Evolutionary conservation across 2,113 vertebrate species (phyloP).

Genomic region (Poeciliopsis occidentalis): DNA sequence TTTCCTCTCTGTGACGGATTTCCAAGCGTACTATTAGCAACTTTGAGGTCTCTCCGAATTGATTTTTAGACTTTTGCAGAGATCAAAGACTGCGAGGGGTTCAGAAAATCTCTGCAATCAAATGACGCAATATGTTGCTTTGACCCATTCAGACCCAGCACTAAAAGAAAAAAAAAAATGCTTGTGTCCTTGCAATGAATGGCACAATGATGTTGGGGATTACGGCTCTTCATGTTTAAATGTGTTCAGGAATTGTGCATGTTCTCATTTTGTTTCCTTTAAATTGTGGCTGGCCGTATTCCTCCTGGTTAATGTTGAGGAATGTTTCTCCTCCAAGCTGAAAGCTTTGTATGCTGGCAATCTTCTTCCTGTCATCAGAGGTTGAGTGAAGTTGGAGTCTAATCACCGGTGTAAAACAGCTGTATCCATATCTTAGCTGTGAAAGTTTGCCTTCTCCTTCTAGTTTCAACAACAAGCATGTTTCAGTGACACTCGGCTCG

Average conservation of each 20-base stretch:
- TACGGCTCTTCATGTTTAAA: not conserved
- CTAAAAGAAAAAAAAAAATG: not conserved
- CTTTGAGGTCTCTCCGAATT: conserved; percentile 13
- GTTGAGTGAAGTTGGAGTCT: conserved; percentile 14
- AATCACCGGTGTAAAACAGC: conserved; percentile 1
- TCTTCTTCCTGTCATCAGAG: conserved; percentile 29
- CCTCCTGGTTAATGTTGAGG: conserved; percentile 3
- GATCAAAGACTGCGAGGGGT: conserved; percentile 25
- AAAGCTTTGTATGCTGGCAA: conserved; percentile 32
- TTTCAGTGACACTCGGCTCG: conserved; percentile 30
- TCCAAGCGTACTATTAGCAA: conserved; percentile 26
- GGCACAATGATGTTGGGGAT: not conserved
- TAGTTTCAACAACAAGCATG: conserved; percentile 23
- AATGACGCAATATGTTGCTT: conserved; percentile 1
- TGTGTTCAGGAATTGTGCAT: not conserved
- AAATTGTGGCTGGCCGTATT: not conserved
- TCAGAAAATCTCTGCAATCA: conserved; percentile 34
- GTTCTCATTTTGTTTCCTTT: not conserved
- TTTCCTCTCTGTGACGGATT: conserved; percentile 29
- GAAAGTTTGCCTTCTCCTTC: conserved; percentile 8
- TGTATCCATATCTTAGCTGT: not conserved
- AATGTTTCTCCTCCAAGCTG: conserved; percentile 37
- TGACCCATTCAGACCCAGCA: not conserved
- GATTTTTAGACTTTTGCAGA: conserved; percentile 16
- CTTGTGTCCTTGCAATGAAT: not conserved